A percentile compares a stretch with the other conserved stretches of the same genome.
These are phyloP conservation scores for Emberiza fucata DNA, from an alignment of 2,113 vertebrate genomes.

Conservation along the genomic window DNA sequence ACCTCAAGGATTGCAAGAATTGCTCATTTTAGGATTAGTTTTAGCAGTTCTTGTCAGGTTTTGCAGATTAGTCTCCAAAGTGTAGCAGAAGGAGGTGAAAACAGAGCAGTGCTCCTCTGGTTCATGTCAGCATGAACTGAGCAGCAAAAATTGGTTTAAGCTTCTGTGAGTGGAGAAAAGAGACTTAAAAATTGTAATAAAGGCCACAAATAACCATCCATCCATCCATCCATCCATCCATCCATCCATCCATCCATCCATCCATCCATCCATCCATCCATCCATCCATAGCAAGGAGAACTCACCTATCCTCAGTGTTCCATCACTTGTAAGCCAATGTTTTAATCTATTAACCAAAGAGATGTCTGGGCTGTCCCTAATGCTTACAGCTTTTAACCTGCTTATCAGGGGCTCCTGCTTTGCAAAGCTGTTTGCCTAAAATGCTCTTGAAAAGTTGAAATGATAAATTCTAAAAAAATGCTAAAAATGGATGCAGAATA, in stretches of 20 bases:
- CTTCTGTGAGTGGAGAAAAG: neutral
- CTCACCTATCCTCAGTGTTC: neutral
- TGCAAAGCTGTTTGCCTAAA: constrained; percentile 47
- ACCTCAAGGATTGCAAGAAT: neutral
- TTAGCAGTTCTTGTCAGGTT: neutral
- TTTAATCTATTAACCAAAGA: constrained; percentile 37
- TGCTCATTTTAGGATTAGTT: neutral
- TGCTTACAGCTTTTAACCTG: constrained; percentile 61
- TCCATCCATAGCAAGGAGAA: constrained; percentile 2
- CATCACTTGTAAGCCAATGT: neutral
- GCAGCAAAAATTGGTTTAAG: neutral
- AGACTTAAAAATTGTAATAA: neutral
- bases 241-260: no score
- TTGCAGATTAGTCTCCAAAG: neutral
- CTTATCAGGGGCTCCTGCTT: constrained; percentile 54
- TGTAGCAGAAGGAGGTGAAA: neutral
- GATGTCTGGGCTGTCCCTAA: constrained; percentile 35
- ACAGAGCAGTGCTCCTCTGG: neutral
- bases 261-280: no score
- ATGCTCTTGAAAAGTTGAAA: constrained; percentile 56
- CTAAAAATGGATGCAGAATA: constrained; percentile 20
- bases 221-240: neutral
- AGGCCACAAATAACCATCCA: neutral
- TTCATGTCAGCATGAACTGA: neutral
- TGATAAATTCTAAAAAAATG: constrained; percentile 25